Percentiles rank a stretch among this genome's conserved stretches.
Conservation (phyloP, 2,113 vertebrate species). For the Myotis yumanensis region DNA sequence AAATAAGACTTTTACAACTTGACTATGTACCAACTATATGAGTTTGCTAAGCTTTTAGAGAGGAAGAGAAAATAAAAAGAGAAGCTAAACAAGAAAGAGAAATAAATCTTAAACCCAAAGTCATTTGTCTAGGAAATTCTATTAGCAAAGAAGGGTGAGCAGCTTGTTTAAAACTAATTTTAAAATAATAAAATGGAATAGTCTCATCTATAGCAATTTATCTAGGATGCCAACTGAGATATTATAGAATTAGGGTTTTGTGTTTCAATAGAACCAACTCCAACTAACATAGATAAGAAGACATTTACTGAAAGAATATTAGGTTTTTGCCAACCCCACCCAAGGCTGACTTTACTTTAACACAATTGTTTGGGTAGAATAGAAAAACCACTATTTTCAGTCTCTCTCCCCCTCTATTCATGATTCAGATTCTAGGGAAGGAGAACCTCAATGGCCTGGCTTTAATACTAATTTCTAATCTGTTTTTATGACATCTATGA, state of each 20-base stretch:
- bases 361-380: neutral
- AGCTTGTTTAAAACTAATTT: slow-evolving; percentile 48
- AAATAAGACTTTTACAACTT: neutral
- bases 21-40: neutral
- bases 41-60: neutral
- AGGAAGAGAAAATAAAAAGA: neutral
- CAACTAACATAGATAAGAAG: neutral
- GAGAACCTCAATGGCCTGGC: neutral
- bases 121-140: slow-evolving; percentile 44
- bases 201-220: neutral
- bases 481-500: neutral
- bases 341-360: neutral
- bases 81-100: neutral
- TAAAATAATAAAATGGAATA: slow-evolving; percentile 29
- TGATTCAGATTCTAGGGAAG: neutral
- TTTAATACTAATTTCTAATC: neutral
- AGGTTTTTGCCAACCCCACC: neutral
- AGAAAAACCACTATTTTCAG: neutral
- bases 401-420: neutral
- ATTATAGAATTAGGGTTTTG: slow-evolving; percentile 1
- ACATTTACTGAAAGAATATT: neutral
- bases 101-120: slow-evolving; percentile 21
- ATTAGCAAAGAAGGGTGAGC: slow-evolving; percentile 47
- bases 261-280: neutral
- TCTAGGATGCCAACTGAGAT: neutral